Conservation (phyloP, 2,888 invertebrate species). For the Nemapogon koenigi region DNA sequence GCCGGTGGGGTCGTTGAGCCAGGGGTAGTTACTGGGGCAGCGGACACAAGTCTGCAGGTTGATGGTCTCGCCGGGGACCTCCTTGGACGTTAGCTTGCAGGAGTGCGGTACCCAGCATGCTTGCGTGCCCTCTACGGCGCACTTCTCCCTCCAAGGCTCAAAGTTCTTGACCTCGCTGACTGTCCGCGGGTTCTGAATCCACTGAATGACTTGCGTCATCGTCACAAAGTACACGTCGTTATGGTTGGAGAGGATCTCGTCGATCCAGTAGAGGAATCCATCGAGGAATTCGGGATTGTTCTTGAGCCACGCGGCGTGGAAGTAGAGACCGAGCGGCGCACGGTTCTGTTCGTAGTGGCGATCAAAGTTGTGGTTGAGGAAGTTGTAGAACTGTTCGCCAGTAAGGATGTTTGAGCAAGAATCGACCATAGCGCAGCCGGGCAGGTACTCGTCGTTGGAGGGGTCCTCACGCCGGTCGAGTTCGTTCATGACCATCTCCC, state of each 20-base stretch:
- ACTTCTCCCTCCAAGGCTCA: constrained; percentile 95
- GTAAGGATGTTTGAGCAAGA: constrained; percentile 92
- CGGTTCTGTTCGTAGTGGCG: constrained; percentile 90
- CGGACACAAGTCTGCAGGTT: constrained; percentile 92
- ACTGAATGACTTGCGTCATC: constrained; percentile 95
- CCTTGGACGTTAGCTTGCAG: constrained; percentile 91
- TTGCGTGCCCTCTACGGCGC: constrained; percentile 81
- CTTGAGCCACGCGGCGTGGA: constrained; percentile 93
- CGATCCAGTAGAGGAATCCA: constrained; percentile 93
- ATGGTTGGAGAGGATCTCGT: constrained; percentile 83
- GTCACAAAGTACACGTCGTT: constrained; percentile 94
- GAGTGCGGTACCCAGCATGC: constrained; percentile 90
- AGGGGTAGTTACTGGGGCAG: constrained; percentile 94
- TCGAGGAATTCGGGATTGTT: constrained; percentile 92
- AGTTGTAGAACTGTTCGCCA: constrained; percentile 93
- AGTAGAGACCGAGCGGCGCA: constrained; percentile 87
- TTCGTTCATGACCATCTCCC: constrained; percentile 97
- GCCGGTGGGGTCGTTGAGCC: constrained; percentile 91
- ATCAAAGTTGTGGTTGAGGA: constrained; percentile 92
- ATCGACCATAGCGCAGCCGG: constrained; percentile 94
- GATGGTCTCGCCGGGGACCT: constrained; percentile 92
- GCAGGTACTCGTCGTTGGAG: constrained; percentile 84
- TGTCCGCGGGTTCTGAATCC: constrained; percentile 92
- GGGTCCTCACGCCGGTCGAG: constrained; percentile 91
- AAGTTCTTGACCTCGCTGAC: constrained; percentile 87